Conservation (phyloP, 37 sponge, comb jelly and placozoan species). For the Trichoplax adhaerens region DNA sequence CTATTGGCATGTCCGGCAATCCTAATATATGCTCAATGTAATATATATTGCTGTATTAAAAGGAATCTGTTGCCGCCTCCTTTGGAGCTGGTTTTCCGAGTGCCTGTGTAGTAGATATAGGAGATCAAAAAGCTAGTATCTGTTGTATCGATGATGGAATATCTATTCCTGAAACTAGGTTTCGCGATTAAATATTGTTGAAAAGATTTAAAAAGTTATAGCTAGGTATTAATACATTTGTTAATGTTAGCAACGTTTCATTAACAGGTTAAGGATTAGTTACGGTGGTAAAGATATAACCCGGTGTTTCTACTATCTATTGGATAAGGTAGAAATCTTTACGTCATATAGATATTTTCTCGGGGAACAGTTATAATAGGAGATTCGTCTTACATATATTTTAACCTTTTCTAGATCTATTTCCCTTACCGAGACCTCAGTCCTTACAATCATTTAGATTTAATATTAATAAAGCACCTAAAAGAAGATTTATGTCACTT, state of each 20-base stretch:
- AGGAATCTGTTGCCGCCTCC: conserved; percentile 81
- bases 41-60: conserved; percentile 1
- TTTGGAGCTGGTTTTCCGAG: conserved; percentile 73
- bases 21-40: neutral
- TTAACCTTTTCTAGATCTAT: conserved; percentile 18
- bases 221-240: too few relatives aligned
- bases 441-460: conserved; percentile 32
- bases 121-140: conserved; percentile 65
- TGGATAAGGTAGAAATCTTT: conserved; percentile 30
- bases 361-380: too few relatives aligned
- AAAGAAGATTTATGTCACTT: conserved; percentile 71
- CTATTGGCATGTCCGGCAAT: too few relatives aligned
- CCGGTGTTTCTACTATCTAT: conserved; percentile 41
- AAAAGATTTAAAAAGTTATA: too few relatives aligned
- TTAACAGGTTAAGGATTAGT: conserved; percentile 32
- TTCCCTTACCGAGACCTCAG: conserved; percentile 58
- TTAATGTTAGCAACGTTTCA: neutral
- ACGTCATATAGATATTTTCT: too few relatives aligned
- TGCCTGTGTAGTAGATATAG: conserved; percentile 81
- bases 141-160: conserved; percentile 86
- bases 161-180: conserved; percentile 75
- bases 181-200: too few relatives aligned
- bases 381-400: neutral
- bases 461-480: conserved; percentile 46
- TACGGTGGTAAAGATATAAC: conserved; percentile 86